These are phyloP conservation scores for Pinctada fucata DNA, from an alignment of 2,888 invertebrate genomes.

Conservation along the genomic window DNA sequence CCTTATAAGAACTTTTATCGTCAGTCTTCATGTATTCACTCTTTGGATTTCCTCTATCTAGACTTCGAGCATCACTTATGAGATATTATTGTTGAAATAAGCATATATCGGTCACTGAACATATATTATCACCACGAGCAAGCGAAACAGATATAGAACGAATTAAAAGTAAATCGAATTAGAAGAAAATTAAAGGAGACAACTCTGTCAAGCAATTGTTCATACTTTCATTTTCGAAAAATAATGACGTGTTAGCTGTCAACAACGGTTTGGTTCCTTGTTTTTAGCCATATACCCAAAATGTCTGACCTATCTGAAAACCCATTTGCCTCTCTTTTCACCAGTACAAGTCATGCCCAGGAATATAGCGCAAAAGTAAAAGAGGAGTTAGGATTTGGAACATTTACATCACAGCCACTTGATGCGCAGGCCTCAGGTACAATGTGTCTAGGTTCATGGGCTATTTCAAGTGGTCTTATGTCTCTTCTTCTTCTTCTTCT, in stretches of 20 bases:
- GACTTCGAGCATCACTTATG: no score
- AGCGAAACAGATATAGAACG: no score
- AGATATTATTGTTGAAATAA: no score
- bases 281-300: constrained; percentile 17
- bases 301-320: constrained; percentile 59
- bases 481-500: neutral
- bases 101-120: no score
- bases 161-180: no score
- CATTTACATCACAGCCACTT: constrained; percentile 8
- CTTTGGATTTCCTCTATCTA: no score
- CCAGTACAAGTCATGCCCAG: constrained; percentile 59
- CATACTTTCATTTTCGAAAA: neutral
- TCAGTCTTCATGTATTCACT: no score
- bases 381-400: constrained; percentile 5
- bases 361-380: constrained; percentile 41
- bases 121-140: no score
- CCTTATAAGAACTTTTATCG: no score
- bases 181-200: no score
- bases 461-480: neutral
- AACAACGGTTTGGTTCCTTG: neutral
- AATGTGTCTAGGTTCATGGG: neutral
- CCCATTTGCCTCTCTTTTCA: constrained; percentile 72
- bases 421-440: no score
- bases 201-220: no score
- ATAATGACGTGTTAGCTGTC: neutral